Evolutionary conservation across 2,888 invertebrate genomes (phyloP), one percentile per base, ranked within the genome.

Genomic region (Tuberolachnus salignus): DNA sequence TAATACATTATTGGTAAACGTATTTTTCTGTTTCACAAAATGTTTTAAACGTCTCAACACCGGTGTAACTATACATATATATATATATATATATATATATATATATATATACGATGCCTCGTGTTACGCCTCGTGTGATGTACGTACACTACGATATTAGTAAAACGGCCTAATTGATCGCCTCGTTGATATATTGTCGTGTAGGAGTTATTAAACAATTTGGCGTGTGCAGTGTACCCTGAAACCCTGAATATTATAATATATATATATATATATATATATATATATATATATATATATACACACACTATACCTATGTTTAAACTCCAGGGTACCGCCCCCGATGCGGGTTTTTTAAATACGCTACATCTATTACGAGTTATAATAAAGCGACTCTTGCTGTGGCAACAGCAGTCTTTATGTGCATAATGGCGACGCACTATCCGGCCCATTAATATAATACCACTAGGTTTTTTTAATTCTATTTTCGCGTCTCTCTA

Each of bases 131-230:
- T 63, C 73, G 46, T 61, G 53, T 63, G 63, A 51, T n/a, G n/a
- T n/a, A n/a, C n/a, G n/a, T n/a, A n/a, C n/a, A n/a, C n/a, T 49
- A 53, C 16, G 44, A 75, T 67, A 75, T 75, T 75, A 75, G 57
- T 67, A 57, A 75, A 75, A 75, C 19, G 66, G 14, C 19, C n/a
- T 75, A 75, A 75, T 67, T 75, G 57, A 75, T 75, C 55, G 75
- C 57, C 55, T 19, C 55, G 75, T 67, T 75, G 75, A 75, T 67
- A 19, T 57, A 67, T 67, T 75, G 6, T 34, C 6, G 6, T 34
- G 6, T 34, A 44, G 66, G 46, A 75, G 66, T 57, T 75, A 75
- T 75, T 75, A 67, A 34, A 67, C 53, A 34, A 34, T 67, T 75
- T 34, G 46, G 75, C 26, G 46, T 34, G n/a, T 51, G 16, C n/a